A percentile compares a stretch with the other conserved stretches of the same genome.
Evolutionary conservation across 2,113 vertebrate genomes (phyloP).

Genomic region (Leptosomus discolor): DNA sequence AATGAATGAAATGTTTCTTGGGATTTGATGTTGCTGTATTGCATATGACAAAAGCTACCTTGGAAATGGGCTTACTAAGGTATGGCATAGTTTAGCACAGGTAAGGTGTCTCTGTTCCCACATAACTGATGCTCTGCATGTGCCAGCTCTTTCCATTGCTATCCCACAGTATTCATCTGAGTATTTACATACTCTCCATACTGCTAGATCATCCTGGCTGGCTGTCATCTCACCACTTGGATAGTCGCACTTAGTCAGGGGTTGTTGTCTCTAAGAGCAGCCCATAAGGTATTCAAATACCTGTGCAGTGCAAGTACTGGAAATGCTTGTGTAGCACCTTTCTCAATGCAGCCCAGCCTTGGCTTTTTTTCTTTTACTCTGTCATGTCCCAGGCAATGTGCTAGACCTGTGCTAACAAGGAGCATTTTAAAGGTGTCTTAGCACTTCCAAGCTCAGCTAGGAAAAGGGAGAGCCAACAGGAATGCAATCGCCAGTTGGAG

Average conservation of each 20-base stretch:
- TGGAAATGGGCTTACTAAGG: not conserved
- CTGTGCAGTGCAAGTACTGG: not conserved
- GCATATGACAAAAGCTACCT: not conserved
- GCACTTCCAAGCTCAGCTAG: not conserved
- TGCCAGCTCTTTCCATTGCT: not conserved
- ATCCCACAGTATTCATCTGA: not conserved
- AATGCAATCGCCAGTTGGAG: not conserved
- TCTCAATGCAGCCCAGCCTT: not conserved
- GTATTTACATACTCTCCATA: not conserved
- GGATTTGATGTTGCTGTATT: not conserved
- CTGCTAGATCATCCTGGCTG: not conserved
- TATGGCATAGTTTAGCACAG: not conserved
- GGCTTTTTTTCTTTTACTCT: not conserved
- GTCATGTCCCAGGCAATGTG: not conserved
- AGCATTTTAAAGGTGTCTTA: not conserved
- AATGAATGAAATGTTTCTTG: not conserved
- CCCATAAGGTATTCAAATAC: not conserved
- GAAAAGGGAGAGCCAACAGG: not conserved
- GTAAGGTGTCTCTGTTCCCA: not conserved
- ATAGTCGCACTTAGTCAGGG: not conserved
- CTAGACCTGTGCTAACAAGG: not conserved
- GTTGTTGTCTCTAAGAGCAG: not conserved
- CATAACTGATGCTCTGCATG: not conserved
- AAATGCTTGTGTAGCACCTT: not conserved
- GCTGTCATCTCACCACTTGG: not conserved